Evolutionary conservation across 2,888 invertebrate genomes (phyloP).

Genomic region (Agriopis leucophaearia): DNA sequence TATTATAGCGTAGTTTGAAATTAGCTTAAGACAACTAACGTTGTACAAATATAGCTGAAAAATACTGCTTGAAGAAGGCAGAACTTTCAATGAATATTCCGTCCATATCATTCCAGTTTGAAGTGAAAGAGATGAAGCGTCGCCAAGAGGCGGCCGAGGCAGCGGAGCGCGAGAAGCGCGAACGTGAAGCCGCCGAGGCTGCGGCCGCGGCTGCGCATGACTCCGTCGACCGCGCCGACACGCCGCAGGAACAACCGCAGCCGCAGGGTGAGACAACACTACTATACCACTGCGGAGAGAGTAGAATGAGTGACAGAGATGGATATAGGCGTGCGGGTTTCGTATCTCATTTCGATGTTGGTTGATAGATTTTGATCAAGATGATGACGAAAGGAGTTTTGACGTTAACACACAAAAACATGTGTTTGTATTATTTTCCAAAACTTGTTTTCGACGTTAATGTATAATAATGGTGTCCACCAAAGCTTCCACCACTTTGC

Average conservation of each 20-base stretch:
- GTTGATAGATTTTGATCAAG: neutral
- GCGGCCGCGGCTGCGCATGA: slow-evolving; percentile 76
- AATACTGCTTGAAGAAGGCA: neutral
- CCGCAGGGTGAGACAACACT: slow-evolving; percentile 65
- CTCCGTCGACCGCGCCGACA: slow-evolving; percentile 72
- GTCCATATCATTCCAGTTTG: slow-evolving; percentile 89
- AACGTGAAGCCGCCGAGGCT: slow-evolving; percentile 84
- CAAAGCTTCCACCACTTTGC: too few relatives aligned
- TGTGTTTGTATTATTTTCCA: too few relatives aligned
- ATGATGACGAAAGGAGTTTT: too few relatives aligned
- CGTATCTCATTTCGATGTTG: neutral
- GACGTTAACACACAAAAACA: too few relatives aligned
- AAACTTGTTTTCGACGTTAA: too few relatives aligned
- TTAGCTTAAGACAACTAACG: neutral
- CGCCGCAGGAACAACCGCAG: slow-evolving; percentile 68
- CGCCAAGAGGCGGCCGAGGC: slow-evolving; percentile 94
- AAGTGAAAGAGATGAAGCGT: slow-evolving; percentile 97
- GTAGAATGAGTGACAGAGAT: neutral
- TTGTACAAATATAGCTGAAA: neutral
- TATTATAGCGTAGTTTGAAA: too few relatives aligned
- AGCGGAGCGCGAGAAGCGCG: slow-evolving; percentile 90
- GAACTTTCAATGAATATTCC: neutral
- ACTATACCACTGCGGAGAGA: neutral
- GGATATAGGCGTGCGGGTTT: slow-evolving; percentile 2
- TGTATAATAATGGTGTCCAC: too few relatives aligned